Base-by-base conservation (phyloP, 30 jellyfish, hydroid and myxozoan genomes). In the Aurelia sp. region DNA sequence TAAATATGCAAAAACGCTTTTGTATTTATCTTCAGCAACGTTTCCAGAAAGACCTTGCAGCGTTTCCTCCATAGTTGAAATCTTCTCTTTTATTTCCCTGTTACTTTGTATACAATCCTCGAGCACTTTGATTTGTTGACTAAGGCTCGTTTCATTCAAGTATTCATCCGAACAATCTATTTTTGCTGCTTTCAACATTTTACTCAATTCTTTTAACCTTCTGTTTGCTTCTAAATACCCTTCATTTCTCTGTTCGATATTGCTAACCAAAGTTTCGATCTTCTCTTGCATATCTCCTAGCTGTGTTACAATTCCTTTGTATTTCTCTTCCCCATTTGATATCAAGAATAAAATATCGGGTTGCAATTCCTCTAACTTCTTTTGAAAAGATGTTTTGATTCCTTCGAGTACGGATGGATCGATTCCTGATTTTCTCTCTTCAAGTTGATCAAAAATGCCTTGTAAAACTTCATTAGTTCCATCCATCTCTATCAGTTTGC, bases 341-440 rank as follows among this genome's bases (percentile, higher is more conserved):
- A 59, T 33, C 12, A 59, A 13, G 33, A 59, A n/a, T n/a, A 9
- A n/a, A 59, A 59, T 21, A 59, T 59, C 69, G 2, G 23, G 23
- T 59, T 59, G 33, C 4, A 21, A n/a, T 59, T 59, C 69, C 33
- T n/a, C 35, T 59, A 59, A 59, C 16, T 59, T 59, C 69, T 59
- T 59, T 18, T 59, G 13, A 59, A 59, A n/a, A 0, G 69, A 18
- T 21, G 11, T n/a, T 59, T n/a, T 18, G 16, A 59, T 18, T 13
- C 69, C 33, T 12, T n/a, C 23, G 11, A 59, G 23, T 21, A 59
- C 35, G 12, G 35, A 59, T 59, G 69, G 69, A 21, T 59, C 69
- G 16, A 59, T 59, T 59, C 69, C 69, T n/a, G 69, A 18, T 59
- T 59, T 59, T 59, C 69, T 59, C 16, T 59, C 69, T 3, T 59